Conservation (phyloP, 2,113 vertebrate genomes). For the Arvicanthis niloticus region DNA sequence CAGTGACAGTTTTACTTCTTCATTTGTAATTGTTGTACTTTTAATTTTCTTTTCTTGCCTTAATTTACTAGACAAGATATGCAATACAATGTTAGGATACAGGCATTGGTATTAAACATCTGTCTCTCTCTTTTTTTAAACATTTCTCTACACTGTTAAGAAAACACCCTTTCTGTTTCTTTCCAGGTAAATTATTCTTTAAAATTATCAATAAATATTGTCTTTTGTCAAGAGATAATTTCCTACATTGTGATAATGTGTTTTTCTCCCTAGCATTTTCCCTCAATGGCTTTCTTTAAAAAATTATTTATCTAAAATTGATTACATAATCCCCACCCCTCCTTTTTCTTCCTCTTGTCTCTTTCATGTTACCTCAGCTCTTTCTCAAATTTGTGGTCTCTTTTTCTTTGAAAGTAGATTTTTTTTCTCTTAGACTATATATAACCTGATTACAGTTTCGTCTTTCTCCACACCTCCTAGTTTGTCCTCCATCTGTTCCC, state of each 20-base stretch:
- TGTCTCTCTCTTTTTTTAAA: not conserved
- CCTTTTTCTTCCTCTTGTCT: not conserved
- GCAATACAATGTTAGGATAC: not conserved
- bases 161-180: not conserved
- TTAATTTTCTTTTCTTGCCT: slow-evolving; percentile 12
- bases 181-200: slow-evolving; percentile 1
- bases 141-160: not conserved
- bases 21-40: not conserved
- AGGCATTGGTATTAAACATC: not conserved
- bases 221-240: slow-evolving; percentile 23
- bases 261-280: not conserved
- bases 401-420: not conserved
- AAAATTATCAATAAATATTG: slow-evolving; percentile 16
- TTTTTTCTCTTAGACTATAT: too few relatives aligned
- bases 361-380: not conserved
- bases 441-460: not conserved
- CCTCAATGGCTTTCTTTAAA: not conserved
- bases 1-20: not conserved
- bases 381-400: not conserved
- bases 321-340: not conserved
- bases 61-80: not conserved
- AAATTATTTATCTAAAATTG: not conserved
- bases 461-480: not conserved
- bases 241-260: not conserved
- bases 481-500: not conserved